Percentiles rank a stretch among this genome's conserved stretches.
These are phyloP conservation scores for Lampris incognitus DNA, from an alignment of 2,113 vertebrate genomes.

Conservation along the genomic window DNA sequence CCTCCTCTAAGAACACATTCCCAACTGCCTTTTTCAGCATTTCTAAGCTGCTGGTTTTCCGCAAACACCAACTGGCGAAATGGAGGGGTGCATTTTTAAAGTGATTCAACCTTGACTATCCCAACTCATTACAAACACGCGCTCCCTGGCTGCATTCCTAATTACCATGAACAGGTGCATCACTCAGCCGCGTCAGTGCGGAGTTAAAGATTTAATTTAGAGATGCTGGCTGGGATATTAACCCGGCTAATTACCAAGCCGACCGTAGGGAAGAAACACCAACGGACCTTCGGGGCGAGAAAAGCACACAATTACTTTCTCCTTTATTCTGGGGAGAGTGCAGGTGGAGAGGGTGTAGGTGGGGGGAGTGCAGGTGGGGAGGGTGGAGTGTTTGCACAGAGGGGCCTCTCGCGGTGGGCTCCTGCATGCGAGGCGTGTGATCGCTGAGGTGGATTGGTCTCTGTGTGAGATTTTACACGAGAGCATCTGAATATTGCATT, in stretches of 20 bases:
- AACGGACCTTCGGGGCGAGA: slow-evolving; percentile 51
- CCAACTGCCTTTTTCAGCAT: background rate
- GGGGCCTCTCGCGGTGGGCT: slow-evolving; percentile 21
- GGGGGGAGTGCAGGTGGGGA: slow-evolving; percentile 42
- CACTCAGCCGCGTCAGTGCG: slow-evolving; percentile 64
- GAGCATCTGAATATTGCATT: no score
- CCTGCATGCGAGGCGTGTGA: slow-evolving; percentile 20
- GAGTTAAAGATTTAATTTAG: slow-evolving; percentile 82
- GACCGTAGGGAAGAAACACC: slow-evolving; percentile 47
- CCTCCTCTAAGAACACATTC: background rate
- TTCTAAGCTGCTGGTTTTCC: slow-evolving; percentile 22
- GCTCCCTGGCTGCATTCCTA: slow-evolving; percentile 65
- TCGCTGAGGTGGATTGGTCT: slow-evolving; percentile 2
- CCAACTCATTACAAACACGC: slow-evolving; percentile 65
- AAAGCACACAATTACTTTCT: slow-evolving; percentile 67
- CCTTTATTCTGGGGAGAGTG: slow-evolving; percentile 39
- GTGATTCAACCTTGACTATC: slow-evolving; percentile 76
- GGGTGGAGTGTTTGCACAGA: slow-evolving; percentile 34
- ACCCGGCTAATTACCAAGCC: slow-evolving; percentile 78
- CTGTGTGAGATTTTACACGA: background rate
- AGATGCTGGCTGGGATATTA: slow-evolving; percentile 80
- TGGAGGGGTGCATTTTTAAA: slow-evolving; percentile 63
- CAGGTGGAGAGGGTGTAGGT: background rate
- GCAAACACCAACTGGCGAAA: slow-evolving; percentile 45
- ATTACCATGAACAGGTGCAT: slow-evolving; percentile 82